A percentile compares a stretch with the other conserved stretches of the same genome.
Evolutionary conservation across 2,797 vertebrate genomes (phyloP).

Genomic region (Trematomus bernacchii): DNA sequence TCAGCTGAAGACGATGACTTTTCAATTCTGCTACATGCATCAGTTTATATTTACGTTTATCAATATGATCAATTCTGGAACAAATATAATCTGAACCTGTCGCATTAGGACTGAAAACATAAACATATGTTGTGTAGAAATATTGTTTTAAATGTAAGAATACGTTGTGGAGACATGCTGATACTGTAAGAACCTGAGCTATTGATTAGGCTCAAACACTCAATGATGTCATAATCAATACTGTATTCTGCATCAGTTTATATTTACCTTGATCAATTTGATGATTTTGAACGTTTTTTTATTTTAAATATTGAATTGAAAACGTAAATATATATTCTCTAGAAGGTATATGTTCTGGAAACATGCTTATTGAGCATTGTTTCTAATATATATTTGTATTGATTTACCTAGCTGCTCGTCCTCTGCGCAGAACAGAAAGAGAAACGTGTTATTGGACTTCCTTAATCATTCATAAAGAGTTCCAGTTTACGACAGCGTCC

Average conservation of each 20-base stretch:
- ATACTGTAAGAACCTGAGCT: no score
- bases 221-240: no score
- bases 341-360: conserved; percentile 76
- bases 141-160: no score
- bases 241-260: not conserved
- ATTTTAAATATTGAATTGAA: conserved; percentile 6
- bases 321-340: conserved; percentile 5
- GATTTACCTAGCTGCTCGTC: conserved; percentile 88
- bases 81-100: no score
- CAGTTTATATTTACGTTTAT: no score
- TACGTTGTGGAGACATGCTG: no score
- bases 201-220: no score
- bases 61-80: no score
- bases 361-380: conserved; percentile 84
- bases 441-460: conserved; percentile 63
- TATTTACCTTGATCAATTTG: conserved; percentile 31
- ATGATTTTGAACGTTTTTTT: not conserved
- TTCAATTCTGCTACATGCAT: no score
- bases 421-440: conserved; percentile 82
- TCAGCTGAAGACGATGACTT: no score
- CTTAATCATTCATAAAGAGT: conserved; percentile 65
- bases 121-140: no score
- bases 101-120: no score
- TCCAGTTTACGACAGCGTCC: conserved; percentile 62
- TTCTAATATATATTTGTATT: conserved; percentile 28